Percentiles rank a stretch among this genome's conserved stretches.
Evolutionary conservation across 1,140 invertebrate species (phyloP).

Genomic region (Drosophila setifemur): DNA sequence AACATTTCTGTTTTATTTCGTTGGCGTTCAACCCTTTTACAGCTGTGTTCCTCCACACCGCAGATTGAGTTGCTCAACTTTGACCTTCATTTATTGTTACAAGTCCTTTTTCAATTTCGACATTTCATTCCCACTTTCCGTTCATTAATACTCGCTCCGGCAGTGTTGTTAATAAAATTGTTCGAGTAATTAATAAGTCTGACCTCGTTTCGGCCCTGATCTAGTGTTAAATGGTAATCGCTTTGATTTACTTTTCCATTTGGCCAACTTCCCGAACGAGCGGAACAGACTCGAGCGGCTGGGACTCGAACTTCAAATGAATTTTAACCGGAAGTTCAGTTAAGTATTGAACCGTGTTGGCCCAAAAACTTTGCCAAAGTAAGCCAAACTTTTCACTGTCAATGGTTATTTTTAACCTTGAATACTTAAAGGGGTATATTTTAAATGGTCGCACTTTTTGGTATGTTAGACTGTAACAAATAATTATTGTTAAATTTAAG

Average conservation of each 20-base stretch:
- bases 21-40: neutral
- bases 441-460: no score
- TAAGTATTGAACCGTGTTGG: conserved; percentile 40
- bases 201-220: conserved; percentile 1
- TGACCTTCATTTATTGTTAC: neutral
- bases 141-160: conserved; percentile 27
- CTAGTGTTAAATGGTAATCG: conserved; percentile 43
- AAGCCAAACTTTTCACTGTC: conserved; percentile 51
- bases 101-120: neutral
- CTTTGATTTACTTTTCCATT: conserved; percentile 63
- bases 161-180: conserved; percentile 42
- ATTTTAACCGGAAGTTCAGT: conserved; percentile 39
- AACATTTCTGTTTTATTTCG: conserved; percentile 9
- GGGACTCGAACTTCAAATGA: conserved; percentile 52
- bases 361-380: conserved; percentile 25
- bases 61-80: conserved; percentile 10
- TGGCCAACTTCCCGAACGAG: conserved; percentile 26
- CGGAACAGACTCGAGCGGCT: conserved; percentile 44
- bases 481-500: no score
- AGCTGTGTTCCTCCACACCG: neutral
- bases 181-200: conserved; percentile 58
- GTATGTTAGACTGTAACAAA: no score
- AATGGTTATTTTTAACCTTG: conserved; percentile 2
- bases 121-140: neutral
- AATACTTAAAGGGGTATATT: neutral